Evolutionary conservation across 2,797 vertebrate species (phyloP).

Genomic region (Sebastes trivittatus): DNA sequence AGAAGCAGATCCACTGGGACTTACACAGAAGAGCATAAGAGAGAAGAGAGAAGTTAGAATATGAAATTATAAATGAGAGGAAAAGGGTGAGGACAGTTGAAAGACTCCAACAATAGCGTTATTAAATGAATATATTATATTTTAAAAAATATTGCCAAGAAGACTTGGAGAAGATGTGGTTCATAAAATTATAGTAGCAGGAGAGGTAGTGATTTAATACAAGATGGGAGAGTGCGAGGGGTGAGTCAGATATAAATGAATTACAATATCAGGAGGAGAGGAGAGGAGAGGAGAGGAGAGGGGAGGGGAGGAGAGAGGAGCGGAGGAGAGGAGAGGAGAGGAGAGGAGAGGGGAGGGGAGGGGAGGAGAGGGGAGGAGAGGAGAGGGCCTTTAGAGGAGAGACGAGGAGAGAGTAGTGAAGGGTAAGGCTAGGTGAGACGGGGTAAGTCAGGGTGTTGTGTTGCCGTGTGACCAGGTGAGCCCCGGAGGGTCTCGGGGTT

Average conservation of each 20-base stretch:
- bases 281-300: background rate
- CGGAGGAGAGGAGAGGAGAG: background rate
- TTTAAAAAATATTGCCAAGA: background rate
- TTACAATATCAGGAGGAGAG: constrained; percentile 1
- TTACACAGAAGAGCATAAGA: constrained; percentile 7
- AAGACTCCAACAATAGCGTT: background rate
- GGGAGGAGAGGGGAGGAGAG: background rate
- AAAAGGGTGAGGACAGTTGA: background rate
- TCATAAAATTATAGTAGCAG: background rate
- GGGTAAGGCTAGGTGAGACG: constrained; percentile 13
- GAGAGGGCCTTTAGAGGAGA: background rate
- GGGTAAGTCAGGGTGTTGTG: constrained; percentile 38
- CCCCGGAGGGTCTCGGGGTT: constrained; percentile 26
- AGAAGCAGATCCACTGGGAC: constrained; percentile 40
- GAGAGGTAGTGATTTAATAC: background rate
- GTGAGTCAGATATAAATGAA: constrained; percentile 10
- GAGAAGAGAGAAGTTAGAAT: background rate
- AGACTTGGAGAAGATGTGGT: background rate
- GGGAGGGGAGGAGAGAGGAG: background rate
- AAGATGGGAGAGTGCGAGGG: background rate
- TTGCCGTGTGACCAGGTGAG: constrained; percentile 39
- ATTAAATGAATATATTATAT: constrained; percentile 6
- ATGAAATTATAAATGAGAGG: background rate
- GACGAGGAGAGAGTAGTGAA: background rate
- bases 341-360: background rate